phyloP scores from a whole-genome alignment of 2,113 vertebrate genomes.

The Nyctereutes procyonoides region DNA sequence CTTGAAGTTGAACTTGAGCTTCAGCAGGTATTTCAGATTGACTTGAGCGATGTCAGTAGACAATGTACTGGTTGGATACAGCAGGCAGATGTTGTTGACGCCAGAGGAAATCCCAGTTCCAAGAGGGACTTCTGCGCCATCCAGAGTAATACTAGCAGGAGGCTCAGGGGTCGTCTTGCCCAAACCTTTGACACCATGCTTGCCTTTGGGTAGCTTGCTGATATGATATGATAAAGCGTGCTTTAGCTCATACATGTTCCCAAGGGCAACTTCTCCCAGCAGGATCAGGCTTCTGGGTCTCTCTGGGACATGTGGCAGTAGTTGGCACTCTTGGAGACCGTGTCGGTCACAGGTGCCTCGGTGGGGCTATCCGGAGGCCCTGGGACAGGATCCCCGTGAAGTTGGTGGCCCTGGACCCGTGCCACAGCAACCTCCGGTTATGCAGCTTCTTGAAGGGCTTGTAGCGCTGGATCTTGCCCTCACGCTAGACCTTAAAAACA shows the following conservation, averaged over 20 bases:
- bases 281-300: constrained; percentile 94
- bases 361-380: constrained; percentile 97
- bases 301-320: constrained; percentile 98
- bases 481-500: constrained; percentile 95
- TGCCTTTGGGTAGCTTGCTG: constrained; percentile 97
- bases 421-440: constrained; percentile 97
- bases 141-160: constrained; percentile 88
- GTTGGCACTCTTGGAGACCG: constrained; percentile 99
- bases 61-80: constrained; percentile 99
- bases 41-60: constrained; percentile 97
- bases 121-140: constrained; percentile 95
- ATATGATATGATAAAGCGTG: constrained; percentile 92
- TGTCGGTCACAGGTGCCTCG: constrained; percentile 95
- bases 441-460: constrained; percentile 96
- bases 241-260: constrained; percentile 98
- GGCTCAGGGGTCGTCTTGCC: constrained; percentile 97
- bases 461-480: constrained; percentile 95
- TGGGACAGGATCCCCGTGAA: constrained; percentile 98
- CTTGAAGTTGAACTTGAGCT: constrained; percentile 98
- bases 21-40: constrained; percentile 98
- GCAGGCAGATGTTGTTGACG: constrained; percentile 95
- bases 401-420: constrained; percentile 97
- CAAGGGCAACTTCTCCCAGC: constrained; percentile 97
- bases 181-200: constrained; percentile 99
- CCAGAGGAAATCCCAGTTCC: constrained; percentile 93